Evolutionary conservation across 2,888 invertebrate species (phyloP), one percentile per base, ranked within the genome.

Genomic region (Caenorhabditis macrosperma): DNA sequence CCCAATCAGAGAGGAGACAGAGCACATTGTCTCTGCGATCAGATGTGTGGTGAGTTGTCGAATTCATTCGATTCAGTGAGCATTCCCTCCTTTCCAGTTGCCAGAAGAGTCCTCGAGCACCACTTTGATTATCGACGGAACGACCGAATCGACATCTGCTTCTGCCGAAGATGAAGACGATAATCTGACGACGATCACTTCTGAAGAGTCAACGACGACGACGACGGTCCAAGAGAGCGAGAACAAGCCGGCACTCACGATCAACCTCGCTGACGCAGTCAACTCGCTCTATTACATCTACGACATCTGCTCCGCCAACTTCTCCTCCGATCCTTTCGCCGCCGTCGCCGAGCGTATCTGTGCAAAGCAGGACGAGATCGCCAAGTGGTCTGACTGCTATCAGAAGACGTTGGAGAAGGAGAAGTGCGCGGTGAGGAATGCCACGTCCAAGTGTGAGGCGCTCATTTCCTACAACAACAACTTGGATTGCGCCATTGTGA

Each of bases 401-500:
- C 81, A 85, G 74, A 80, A 81, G 52, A 84, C 85, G 0, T 66
- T 86, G 38, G 82, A 79, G 61, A 85, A 87, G 54, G 75, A 74
- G 69, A 84, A 84, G 38, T 86, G 86, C 48, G 81, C 83, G 9
- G 60, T 81, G 28, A 35, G 76, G 67, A 82, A 79, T 35, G 82
- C 82, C 3, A 82, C 78, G 24, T 81, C 69, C 0, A 69, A 57
- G 9, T 89, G 89, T 22, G 83, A 82, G 12, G 85, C 88, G 12
- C 68, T 89, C 33, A 86, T 87, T 17, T 79, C 86, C 0, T 89
- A 88, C 80, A 89, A 87, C 48, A 79, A 82, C 41, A 85, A 88
- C 64, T 78, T 89, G 35, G 89, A 89, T 75, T 89, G 89, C 67
- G 82, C 86, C 7, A 85, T 89, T 46, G 82, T 82, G 4, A 77